Conservation (phyloP, 2,888 invertebrate genomes). For the Druceiella hillmani region DNA sequence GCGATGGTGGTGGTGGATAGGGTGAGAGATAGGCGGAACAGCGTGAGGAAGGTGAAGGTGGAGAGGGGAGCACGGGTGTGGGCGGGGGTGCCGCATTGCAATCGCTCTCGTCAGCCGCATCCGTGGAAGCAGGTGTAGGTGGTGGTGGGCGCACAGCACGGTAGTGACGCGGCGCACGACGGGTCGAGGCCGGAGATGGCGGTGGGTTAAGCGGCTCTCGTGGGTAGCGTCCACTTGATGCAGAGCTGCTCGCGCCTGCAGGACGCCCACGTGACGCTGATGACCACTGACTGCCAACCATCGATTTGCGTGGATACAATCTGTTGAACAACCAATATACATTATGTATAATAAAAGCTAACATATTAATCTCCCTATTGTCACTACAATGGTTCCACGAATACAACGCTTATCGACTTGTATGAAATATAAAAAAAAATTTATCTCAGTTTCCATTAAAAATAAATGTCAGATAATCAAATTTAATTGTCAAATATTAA, state of each 20-base stretch:
- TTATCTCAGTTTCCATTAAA: too few species aligned
- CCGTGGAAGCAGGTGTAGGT: constrained; percentile 91
- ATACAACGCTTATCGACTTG: too few species aligned
- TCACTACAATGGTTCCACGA: too few species aligned
- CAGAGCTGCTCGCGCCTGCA: constrained; percentile 65
- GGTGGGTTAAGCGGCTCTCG: constrained; percentile 85
- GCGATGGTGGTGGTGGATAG: constrained; percentile 81
- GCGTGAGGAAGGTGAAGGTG: constrained; percentile 60
- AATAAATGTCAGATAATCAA: too few species aligned
- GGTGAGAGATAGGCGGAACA: constrained; percentile 77
- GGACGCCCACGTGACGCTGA: too few species aligned
- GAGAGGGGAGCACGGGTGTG: constrained; percentile 65
- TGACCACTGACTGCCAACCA: too few species aligned
- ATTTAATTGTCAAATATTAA: too few species aligned
- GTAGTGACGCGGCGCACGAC: constrained; percentile 73
- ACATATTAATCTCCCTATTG: too few species aligned
- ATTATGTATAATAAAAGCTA: too few species aligned
- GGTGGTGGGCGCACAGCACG: constrained; percentile 82
- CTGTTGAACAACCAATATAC: too few species aligned
- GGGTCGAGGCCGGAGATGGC: constrained; percentile 80
- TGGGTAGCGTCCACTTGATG: constrained; percentile 67
- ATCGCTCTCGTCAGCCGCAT: constrained; percentile 69
- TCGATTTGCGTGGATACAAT: too few species aligned
- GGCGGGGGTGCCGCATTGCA: constrained; percentile 61
- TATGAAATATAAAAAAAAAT: too few species aligned